These are phyloP conservation scores for Haliclona indistincta DNA, from an alignment of 37 sponge, comb jelly and placozoan genomes.

Conservation along the genomic window DNA sequence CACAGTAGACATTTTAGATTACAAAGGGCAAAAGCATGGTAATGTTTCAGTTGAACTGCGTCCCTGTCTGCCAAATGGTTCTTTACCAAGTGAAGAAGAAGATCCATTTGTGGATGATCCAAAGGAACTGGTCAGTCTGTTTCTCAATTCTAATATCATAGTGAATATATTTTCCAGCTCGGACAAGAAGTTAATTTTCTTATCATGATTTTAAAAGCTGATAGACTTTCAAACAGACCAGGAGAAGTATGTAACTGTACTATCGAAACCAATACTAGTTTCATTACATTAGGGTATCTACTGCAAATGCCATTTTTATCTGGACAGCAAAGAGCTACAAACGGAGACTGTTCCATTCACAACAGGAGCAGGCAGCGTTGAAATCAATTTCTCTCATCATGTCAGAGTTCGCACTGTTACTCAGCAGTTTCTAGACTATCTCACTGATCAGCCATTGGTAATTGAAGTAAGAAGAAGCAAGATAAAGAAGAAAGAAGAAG, in stretches of 20 bases:
- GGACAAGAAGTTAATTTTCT: conserved; percentile 44
- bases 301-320: conserved; percentile 69
- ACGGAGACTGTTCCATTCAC: conserved; percentile 39
- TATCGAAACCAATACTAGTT: not conserved
- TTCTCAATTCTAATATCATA: not conserved
- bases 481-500: not conserved
- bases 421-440: conserved; percentile 61
- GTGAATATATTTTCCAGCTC: conserved; percentile 30
- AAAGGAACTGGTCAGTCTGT: conserved; percentile 32
- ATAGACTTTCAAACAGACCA: conserved; percentile 40
- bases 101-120: conserved; percentile 66
- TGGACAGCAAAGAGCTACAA: conserved; percentile 30
- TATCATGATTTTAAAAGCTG: conserved; percentile 34
- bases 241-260: conserved; percentile 15
- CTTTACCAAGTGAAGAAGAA: conserved; percentile 34
- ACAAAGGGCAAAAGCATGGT: conserved; percentile 62
- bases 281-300: conserved; percentile 41
- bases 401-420: conserved; percentile 62
- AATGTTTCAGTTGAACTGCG: conserved; percentile 38
- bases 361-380: conserved; percentile 37
- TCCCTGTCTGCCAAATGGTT: conserved; percentile 34
- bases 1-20: conserved; percentile 61
- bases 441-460: conserved; percentile 47
- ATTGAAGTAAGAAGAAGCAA: conserved; percentile 72
- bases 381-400: conserved; percentile 41